Percentiles rank a stretch among this genome's conserved stretches.
Conservation (phyloP, 2,797 vertebrate genomes). For the Tadarida brasiliensis region DNA sequence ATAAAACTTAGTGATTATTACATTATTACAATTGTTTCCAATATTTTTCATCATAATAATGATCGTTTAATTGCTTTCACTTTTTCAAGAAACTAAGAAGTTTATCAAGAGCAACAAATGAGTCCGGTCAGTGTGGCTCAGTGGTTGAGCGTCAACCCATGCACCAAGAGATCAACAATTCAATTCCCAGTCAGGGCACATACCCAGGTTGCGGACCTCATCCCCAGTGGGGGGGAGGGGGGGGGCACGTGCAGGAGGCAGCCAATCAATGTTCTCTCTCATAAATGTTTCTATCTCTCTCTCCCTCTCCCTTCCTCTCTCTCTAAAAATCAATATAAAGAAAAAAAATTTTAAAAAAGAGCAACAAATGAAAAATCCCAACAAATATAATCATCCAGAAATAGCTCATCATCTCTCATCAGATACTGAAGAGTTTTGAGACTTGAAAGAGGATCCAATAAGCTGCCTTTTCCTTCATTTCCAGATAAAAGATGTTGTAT, state of each 20-base stretch:
- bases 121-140: not conserved
- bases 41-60: not conserved
- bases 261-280: too few relatives aligned
- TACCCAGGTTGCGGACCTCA: too few relatives aligned
- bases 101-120: not conserved
- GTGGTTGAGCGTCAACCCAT: too few relatives aligned
- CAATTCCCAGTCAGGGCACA: too few relatives aligned
- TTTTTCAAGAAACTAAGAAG: not conserved
- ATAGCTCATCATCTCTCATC: not conserved
- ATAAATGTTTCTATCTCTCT: too few relatives aligned
- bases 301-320: too few relatives aligned
- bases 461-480: slow-evolving; percentile 20
- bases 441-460: not conserved
- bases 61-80: not conserved
- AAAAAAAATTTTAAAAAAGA: not conserved
- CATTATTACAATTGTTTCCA: not conserved
- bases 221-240: too few relatives aligned
- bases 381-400: not conserved
- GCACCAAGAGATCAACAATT: too few relatives aligned
- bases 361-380: not conserved
- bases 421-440: not conserved
- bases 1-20: not conserved
- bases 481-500: not conserved
- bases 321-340: too few relatives aligned
- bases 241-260: too few relatives aligned